Conservation (phyloP, 2,888 invertebrate species). For the Blastobasis adustella region DNA sequence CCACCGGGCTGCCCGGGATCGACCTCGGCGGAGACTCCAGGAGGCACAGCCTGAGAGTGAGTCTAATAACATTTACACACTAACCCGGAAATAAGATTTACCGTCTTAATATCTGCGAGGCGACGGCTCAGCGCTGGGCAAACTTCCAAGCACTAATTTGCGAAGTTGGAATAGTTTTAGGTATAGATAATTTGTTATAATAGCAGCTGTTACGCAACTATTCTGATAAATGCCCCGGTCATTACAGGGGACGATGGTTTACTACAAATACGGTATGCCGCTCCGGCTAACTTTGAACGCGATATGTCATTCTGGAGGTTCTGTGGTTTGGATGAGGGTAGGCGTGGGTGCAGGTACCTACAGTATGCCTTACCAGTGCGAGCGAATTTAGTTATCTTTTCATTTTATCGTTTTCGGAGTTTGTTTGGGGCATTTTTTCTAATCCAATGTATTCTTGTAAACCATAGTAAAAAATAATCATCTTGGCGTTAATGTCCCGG, state of each 20-base stretch:
- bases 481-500: too few species aligned
- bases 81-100: neutral
- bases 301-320: too few species aligned
- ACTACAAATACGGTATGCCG: too few species aligned
- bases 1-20: conserved; percentile 72
- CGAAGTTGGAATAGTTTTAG: conserved; percentile 1
- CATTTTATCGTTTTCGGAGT: too few species aligned
- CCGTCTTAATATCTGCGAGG: neutral
- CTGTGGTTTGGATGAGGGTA: too few species aligned
- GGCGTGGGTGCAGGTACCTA: too few species aligned
- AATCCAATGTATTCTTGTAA: too few species aligned
- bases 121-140: conserved; percentile 1
- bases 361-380: too few species aligned
- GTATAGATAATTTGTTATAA: neutral
- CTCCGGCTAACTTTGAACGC: too few species aligned
- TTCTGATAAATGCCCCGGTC: neutral
- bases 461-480: too few species aligned
- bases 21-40: conserved; percentile 68
- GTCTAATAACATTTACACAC: conserved; percentile 13
- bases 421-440: too few species aligned
- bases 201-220: conserved; percentile 2
- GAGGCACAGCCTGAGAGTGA: conserved; percentile 76
- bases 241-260: neutral
- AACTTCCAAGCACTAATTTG: conserved; percentile 9
- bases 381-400: too few species aligned